Evolutionary conservation across 2,113 vertebrate genomes (phyloP), one percentile per base, ranked within the genome.

Genomic region (Sapajus apella): DNA sequence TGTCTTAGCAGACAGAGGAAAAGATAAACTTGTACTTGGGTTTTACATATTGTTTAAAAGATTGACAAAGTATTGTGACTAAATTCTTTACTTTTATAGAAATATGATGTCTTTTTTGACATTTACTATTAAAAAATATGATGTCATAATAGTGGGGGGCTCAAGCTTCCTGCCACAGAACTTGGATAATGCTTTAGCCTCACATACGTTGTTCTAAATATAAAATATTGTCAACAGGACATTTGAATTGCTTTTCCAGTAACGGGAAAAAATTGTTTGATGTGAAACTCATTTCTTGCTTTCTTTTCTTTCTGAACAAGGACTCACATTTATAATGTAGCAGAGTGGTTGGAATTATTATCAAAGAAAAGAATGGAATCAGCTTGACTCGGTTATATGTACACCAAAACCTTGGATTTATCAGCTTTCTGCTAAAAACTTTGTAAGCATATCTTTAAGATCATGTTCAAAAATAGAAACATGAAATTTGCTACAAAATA

Each of bases 401-500:
- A 93, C 90, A 91, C 30, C 32, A 13, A 94, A 96, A 96, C 56
- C 32, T 80, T 25, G n/a, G 23, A 83, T 79, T 80, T 91, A 95
- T 93, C 87, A 84, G 27, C 12, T 93, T 93, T 91, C 61, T 96
- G 79, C 73, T 84, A 93, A 86, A 97, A 90, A 72, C 4, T n/a
- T 97, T 90, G 70, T 23, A 91, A 80, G 47, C n/a, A 79, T 76
- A 75, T 93, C 30, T 20, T 90, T 93, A 94, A 93, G 75, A 70
- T 95, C 87, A 96, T 40, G 61, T 70, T 91, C 20, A 87, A 80
- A 96, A 95, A 52, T 43, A 90, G 84, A 90, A 96, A 80, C 76
- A 58, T 75, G 64, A 84, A 96, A 87, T 90, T 73, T 90, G 32
- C 70, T 90, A 93, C n/a, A 83, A 32, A 45, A 89, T 64, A 68